Conservation (phyloP, 2,113 vertebrate species). For the Proteles cristata region DNA sequence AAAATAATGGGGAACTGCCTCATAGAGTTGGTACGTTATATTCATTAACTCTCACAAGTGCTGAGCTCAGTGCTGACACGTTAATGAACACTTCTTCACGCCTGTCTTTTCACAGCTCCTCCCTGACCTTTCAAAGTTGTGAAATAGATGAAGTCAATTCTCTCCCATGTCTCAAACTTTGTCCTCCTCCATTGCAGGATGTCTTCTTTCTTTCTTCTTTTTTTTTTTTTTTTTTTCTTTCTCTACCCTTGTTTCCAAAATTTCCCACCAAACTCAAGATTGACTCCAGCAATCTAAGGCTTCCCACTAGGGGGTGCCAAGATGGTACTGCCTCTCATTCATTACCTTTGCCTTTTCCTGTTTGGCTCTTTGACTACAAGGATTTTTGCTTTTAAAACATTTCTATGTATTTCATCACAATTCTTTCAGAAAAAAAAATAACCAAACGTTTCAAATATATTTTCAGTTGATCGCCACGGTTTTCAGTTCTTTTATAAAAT, state of each 20-base stretch:
- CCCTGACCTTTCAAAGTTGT: not conserved
- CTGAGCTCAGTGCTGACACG: not conserved
- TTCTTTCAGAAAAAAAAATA: not conserved
- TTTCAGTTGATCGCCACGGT: not conserved
- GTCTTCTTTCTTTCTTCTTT: not conserved
- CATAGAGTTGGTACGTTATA: not conserved
- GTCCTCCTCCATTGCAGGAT: not conserved
- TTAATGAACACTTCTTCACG: not conserved
- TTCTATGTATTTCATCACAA: not conserved
- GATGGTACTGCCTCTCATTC: not conserved
- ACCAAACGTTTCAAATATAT: not conserved
- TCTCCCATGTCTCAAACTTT: not conserved
- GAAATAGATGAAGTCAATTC: not conserved
- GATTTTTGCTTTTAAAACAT: not conserved
- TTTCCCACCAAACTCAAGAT: fast-evolving
- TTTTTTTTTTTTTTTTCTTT: not conserved
- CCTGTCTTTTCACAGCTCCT: not conserved
- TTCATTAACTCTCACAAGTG: not conserved
- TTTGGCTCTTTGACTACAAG: not conserved
- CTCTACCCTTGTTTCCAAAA: not conserved
- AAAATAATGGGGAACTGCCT: not conserved
- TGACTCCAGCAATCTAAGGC: not conserved
- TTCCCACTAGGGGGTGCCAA: not conserved
- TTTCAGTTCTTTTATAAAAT: not conserved
- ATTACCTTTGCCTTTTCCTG: not conserved